Conservation (phyloP, 2,888 invertebrate species). For the Hoplodrina ambigua region DNA sequence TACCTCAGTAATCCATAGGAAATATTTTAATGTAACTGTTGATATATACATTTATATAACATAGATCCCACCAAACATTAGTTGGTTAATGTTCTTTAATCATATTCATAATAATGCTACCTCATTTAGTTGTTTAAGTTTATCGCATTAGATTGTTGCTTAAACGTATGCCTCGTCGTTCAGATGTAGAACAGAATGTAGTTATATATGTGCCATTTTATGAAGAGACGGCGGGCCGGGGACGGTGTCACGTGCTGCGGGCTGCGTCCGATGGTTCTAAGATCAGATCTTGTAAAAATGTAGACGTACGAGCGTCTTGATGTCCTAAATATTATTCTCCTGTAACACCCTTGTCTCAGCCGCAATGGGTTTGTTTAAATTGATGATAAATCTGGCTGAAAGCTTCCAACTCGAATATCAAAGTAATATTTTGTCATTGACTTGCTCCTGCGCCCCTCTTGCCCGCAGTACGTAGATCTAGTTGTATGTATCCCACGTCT, state of each 20-base stretch:
- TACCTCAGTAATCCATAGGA: slow-evolving; percentile 88
- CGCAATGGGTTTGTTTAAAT: slow-evolving; percentile 7
- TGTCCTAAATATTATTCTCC: slow-evolving; percentile 16
- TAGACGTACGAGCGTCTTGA: slow-evolving; percentile 1
- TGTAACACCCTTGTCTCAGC: slow-evolving; percentile 22
- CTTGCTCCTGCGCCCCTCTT: background rate
- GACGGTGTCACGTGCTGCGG: slow-evolving; percentile 5
- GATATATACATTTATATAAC: slow-evolving; percentile 80
- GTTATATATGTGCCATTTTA: slow-evolving; percentile 66
- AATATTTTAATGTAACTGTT: slow-evolving; percentile 83
- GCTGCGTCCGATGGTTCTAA: slow-evolving; percentile 6
- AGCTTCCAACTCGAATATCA: slow-evolving; percentile 36
- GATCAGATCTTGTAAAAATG: slow-evolving; percentile 23
- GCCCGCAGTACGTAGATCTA: slow-evolving; percentile 1
- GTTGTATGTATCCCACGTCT: slow-evolving; percentile 3
- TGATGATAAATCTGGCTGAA: slow-evolving; percentile 18
- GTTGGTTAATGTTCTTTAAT: slow-evolving; percentile 79
- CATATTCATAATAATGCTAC: slow-evolving; percentile 88
- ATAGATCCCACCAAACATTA: slow-evolving; percentile 89
- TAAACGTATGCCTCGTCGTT: slow-evolving; percentile 60
- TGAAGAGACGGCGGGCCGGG: slow-evolving; percentile 35
- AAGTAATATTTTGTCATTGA: slow-evolving; percentile 22
- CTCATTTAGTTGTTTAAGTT: slow-evolving; percentile 82
- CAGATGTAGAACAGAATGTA: slow-evolving; percentile 58
- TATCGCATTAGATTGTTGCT: slow-evolving; percentile 70